These are phyloP conservation scores for Threskiornis aethiopicus DNA, from an alignment of 2,797 vertebrate species.

Conservation along the genomic window DNA sequence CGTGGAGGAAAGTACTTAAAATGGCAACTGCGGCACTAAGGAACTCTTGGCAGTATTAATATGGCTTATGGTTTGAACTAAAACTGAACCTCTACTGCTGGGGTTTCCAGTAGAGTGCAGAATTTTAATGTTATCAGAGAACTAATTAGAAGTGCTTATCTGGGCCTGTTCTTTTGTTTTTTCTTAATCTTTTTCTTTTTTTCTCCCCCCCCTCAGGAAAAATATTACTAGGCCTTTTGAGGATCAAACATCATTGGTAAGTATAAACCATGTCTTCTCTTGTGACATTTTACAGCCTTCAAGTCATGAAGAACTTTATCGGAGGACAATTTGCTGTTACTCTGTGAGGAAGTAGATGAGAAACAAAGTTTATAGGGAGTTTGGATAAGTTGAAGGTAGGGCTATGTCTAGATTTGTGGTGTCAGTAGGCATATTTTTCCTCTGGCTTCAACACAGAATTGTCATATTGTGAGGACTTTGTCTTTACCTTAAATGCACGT, in stretches of 20 bases:
- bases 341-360: neutral
- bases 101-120: neutral
- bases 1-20: neutral
- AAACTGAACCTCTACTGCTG: neutral
- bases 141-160: neutral
- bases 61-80: neutral
- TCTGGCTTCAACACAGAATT: neutral
- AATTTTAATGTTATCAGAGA: neutral
- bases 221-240: conserved; percentile 96
- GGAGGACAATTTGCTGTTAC: neutral
- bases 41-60: neutral
- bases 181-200: neutral
- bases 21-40: accelerated
- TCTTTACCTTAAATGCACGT: neutral
- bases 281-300: neutral
- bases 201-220: conserved; percentile 78
- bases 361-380: neutral
- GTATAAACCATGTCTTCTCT: conserved; percentile 4
- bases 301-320: neutral
- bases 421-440: neutral
- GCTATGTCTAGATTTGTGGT: neutral
- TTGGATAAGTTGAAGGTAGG: neutral
- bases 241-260: conserved; percentile 92
- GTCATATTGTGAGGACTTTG: neutral
- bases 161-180: neutral